phyloP scores from a whole-genome alignment of 2,888 invertebrate species.

The Euzetes globulus region DNA sequence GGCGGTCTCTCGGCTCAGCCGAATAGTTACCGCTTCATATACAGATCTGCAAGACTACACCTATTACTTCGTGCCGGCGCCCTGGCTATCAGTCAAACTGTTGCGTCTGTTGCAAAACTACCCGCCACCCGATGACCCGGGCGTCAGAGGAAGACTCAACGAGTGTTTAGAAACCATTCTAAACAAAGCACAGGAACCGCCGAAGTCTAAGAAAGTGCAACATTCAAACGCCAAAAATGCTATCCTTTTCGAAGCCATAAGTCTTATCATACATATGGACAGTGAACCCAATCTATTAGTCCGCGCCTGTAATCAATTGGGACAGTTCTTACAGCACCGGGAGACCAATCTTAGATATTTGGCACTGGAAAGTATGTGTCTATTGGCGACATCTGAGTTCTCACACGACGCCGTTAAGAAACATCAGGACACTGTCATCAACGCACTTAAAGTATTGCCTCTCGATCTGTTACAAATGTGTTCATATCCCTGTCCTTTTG shows the following conservation, averaged over 20 bases:
- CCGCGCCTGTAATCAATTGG: constrained; percentile 95
- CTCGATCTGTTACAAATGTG: background rate
- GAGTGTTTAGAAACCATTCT: constrained; percentile 97
- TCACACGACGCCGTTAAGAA: constrained; percentile 99
- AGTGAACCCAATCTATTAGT: constrained; percentile 93
- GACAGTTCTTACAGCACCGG: constrained; percentile 83
- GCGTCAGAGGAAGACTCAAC: constrained; percentile 86
- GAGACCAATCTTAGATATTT: constrained; percentile 97
- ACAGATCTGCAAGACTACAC: constrained; percentile 99
- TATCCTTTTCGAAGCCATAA: constrained; percentile 98
- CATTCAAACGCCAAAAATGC: constrained; percentile 99
- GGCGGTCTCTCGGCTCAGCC: constrained; percentile 89
- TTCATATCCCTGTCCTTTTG: constrained; percentile 37
- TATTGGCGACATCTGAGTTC: constrained; percentile 96
- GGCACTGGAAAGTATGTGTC: constrained; percentile 98
- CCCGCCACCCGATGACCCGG: constrained; percentile 96
- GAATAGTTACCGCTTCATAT: constrained; percentile 97
- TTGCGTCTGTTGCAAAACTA: constrained; percentile 93
- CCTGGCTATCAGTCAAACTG: constrained; percentile 97
- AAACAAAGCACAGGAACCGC: constrained; percentile 98
- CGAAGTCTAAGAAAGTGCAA: constrained; percentile 99
- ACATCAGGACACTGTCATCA: constrained; percentile 97
- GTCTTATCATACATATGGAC: constrained; percentile 98
- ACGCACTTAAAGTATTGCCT: constrained; percentile 74
- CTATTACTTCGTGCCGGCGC: constrained; percentile 99